Evolutionary conservation across 2,113 vertebrate genomes (phyloP).

Genomic region (Cebus imitator): DNA sequence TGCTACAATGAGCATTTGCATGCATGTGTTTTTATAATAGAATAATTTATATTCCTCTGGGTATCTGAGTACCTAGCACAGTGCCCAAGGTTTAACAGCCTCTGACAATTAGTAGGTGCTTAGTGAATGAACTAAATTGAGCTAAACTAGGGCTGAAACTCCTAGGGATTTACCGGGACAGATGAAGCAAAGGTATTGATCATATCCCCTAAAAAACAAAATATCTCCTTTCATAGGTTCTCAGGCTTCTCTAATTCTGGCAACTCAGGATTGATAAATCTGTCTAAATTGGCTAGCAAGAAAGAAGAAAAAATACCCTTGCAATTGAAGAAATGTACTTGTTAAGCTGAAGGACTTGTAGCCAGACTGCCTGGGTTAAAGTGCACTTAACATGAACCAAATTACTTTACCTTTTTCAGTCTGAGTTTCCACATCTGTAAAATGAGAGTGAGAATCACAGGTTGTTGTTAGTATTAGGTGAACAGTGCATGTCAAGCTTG

Average conservation of each 20-base stretch:
- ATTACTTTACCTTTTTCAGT: not conserved
- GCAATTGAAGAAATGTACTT: not conserved
- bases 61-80: not conserved
- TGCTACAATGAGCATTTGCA: no score
- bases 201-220: not conserved
- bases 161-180: not conserved
- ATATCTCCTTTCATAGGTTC: not conserved
- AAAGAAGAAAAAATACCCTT: not conserved
- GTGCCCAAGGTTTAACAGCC: not conserved
- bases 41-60: no score
- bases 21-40: no score
- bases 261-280: not conserved
- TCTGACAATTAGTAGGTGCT: not conserved
- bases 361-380: not conserved
- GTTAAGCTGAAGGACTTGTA: not conserved
- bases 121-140: not conserved
- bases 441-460: not conserved
- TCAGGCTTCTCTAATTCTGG: not conserved
- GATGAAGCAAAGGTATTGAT: not conserved
- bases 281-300: not conserved
- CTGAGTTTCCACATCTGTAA: constrained; percentile 10
- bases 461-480: not conserved
- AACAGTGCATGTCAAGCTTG: not conserved
- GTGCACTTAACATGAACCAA: not conserved
- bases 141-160: not conserved